These are phyloP conservation scores for Myiopsitta monachus DNA, from an alignment of 2,113 vertebrate genomes.

Conservation along the genomic window DNA sequence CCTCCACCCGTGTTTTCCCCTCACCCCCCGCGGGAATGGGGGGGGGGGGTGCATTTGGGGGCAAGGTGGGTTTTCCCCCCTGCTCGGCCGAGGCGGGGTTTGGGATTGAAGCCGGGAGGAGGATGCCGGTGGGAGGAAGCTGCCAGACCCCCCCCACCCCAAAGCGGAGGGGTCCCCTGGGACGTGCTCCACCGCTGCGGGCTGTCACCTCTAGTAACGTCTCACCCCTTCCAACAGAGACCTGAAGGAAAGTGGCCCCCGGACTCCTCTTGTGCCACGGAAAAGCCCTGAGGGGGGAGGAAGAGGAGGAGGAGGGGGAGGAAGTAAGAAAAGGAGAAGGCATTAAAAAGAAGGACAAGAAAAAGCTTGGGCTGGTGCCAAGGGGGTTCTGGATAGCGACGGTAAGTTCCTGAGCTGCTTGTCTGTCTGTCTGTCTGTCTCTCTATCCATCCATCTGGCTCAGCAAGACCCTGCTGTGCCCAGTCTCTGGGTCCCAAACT, in stretches of 20 bases:
- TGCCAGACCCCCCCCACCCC: not conserved
- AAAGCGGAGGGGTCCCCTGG: not conserved
- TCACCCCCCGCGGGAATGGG: not conserved
- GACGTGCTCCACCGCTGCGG: not conserved
- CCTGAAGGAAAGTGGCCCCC: not conserved
- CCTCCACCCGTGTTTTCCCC: not conserved
- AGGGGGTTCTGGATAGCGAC: not conserved
- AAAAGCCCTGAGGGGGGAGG: slow-evolving; percentile 11
- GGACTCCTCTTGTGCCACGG: not conserved
- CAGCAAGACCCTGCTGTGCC: rapidly evolving
- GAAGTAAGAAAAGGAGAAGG: not conserved
- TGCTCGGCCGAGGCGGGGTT: not conserved
- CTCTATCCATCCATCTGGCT: not conserved
- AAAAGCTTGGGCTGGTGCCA: not conserved
- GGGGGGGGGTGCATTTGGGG: not conserved
- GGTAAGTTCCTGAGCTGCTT: not conserved
- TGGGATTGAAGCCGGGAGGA: not conserved
- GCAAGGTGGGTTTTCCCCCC: not conserved
- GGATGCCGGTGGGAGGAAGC: not conserved
- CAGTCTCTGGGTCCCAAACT: not conserved
- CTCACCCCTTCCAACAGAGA: not conserved
- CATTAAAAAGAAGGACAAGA: not conserved
- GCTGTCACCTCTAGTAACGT: not conserved
- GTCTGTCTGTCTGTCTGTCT: not conserved
- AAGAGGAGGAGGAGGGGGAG: not conserved